phyloP scores from a whole-genome alignment of 2,888 invertebrate species.

The Pollenia amentaria region DNA sequence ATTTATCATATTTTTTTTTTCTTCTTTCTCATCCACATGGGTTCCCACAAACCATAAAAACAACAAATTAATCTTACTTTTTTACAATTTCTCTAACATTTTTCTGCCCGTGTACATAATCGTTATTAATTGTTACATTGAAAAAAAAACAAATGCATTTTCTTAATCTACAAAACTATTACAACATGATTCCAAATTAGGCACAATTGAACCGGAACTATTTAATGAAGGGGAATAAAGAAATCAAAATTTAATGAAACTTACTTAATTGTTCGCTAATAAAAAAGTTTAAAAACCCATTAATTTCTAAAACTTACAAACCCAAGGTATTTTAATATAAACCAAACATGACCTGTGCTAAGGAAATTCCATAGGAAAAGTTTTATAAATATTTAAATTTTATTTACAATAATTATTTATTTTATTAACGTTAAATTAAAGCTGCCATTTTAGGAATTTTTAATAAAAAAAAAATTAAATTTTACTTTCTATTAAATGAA shows the following conservation, averaged over 20 bases:
- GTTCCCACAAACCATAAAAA: too few relatives aligned
- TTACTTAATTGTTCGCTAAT: constrained; percentile 17
- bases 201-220: constrained; percentile 61
- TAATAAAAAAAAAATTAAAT: neutral
- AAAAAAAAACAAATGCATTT: neutral
- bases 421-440: neutral
- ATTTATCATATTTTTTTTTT: too few relatives aligned
- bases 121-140: neutral
- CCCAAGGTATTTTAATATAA: neutral
- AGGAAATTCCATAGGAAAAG: neutral
- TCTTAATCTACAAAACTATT: constrained; percentile 29
- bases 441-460: constrained; percentile 28
- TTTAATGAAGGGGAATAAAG: constrained; percentile 38
- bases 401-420: constrained; percentile 9
- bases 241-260: neutral
- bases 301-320: neutral
- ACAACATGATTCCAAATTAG: constrained; percentile 47
- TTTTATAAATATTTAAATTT: neutral
- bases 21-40: too few relatives aligned
- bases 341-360: neutral
- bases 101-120: neutral
- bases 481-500: constrained; percentile 49
- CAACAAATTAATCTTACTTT: too few relatives aligned
- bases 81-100: neutral
- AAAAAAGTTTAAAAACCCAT: constrained; percentile 43